Evolutionary conservation across 2,888 invertebrate genomes (phyloP).

Genomic region (Microplitis manilae): DNA sequence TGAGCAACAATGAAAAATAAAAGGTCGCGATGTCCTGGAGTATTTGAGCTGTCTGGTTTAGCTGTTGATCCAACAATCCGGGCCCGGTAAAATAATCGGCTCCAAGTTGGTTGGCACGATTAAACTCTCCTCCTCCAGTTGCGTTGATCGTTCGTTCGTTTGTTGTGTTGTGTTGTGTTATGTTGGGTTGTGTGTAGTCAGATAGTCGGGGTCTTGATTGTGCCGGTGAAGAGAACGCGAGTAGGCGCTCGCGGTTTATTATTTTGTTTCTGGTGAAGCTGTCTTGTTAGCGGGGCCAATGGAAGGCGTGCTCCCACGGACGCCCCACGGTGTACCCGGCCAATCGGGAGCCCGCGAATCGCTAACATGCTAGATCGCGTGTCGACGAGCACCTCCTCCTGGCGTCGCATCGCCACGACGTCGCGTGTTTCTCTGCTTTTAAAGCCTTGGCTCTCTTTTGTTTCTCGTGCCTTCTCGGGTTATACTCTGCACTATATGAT

Average conservation of each 20-base stretch:
- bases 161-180: too few relatives aligned
- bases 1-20: constrained; percentile 53
- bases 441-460: constrained; percentile 35
- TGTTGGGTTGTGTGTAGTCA: too few relatives aligned
- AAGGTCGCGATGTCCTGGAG: constrained; percentile 43
- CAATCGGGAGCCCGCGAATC: constrained; percentile 61
- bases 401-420: constrained; percentile 54
- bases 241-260: constrained; percentile 60
- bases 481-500: constrained; percentile 9
- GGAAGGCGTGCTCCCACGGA: constrained; percentile 65
- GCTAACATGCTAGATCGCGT: constrained; percentile 69
- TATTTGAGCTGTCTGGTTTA: constrained; percentile 25
- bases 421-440: constrained; percentile 52
- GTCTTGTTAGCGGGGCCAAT: constrained; percentile 69
- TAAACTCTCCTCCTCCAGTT: constrained; percentile 18
- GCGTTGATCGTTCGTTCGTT: background rate
- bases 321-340: constrained; percentile 64
- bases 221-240: constrained; percentile 15
- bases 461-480: constrained; percentile 30
- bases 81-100: background rate
- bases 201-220: background rate
- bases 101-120: constrained; percentile 13
- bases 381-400: constrained; percentile 69
- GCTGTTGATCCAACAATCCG: background rate
- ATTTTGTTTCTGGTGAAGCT: constrained; percentile 67